Conservation (phyloP, 2,113 vertebrate species). For the Hirundichthys speculiger region DNA sequence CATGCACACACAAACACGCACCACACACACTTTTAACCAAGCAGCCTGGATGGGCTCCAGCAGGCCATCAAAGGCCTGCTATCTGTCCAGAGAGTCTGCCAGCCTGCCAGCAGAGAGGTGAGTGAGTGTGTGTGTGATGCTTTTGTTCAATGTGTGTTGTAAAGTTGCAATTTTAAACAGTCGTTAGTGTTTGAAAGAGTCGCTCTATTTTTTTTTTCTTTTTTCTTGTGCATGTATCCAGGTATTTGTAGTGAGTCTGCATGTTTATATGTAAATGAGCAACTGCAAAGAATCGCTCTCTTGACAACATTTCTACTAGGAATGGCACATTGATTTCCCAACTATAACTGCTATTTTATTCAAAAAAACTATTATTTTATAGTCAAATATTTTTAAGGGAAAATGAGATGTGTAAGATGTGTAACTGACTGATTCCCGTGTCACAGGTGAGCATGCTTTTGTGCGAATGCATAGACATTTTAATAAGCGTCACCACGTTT, state of each 20-base stretch:
- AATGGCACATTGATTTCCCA: no score
- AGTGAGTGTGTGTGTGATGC: constrained; percentile 39
- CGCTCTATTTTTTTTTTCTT: constrained; percentile 12
- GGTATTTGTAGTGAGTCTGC: not conserved
- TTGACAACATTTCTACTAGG: no score
- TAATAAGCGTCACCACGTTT: constrained; percentile 6
- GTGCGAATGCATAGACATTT: not conserved
- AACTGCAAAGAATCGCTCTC: no score
- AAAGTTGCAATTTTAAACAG: constrained; percentile 42
- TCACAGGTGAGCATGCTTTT: not conserved
- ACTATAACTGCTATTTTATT: no score
- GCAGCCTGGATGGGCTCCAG: constrained; percentile 60
- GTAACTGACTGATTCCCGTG: constrained; percentile 9
- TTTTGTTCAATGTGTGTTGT: constrained; percentile 42
- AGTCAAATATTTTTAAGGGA: no score
- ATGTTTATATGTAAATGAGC: no score
- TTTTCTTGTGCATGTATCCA: not conserved
- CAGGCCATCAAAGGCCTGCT: constrained; percentile 66
- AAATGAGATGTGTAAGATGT: no score
- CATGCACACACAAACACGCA: constrained; percentile 54
- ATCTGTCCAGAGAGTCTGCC: constrained; percentile 60
- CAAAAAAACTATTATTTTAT: no score
- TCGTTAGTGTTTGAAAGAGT: constrained; percentile 32
- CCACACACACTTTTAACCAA: constrained; percentile 49
- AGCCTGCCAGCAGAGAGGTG: constrained; percentile 40